Conservation (phyloP, 2,888 invertebrate species). For the Siphlonurus alternatus region DNA sequence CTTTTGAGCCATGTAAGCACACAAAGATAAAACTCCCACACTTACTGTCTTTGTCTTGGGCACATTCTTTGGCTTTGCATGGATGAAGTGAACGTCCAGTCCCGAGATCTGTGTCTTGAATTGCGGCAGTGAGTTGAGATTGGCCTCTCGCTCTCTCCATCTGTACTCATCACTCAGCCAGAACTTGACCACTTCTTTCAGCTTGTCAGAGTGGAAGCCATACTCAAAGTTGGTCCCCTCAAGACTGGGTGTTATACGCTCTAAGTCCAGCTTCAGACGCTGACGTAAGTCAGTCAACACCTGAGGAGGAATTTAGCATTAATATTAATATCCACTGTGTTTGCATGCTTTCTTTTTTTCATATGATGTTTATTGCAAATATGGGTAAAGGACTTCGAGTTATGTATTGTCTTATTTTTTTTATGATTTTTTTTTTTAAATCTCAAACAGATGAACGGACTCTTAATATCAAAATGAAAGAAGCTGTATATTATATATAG, state of each 20-base stretch:
- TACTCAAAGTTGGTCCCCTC: conserved; percentile 50
- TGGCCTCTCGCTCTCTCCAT: conserved; percentile 47
- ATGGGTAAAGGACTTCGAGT: too few species aligned
- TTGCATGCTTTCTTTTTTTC: too few species aligned
- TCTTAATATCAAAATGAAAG: too few species aligned
- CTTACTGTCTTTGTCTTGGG: conserved; percentile 20
- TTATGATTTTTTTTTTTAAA: too few species aligned
- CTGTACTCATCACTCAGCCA: conserved; percentile 59
- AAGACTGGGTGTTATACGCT: conserved; percentile 25
- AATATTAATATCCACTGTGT: too few species aligned
- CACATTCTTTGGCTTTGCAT: conserved; percentile 38
- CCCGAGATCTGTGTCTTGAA: conserved; percentile 60
- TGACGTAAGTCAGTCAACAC: conserved; percentile 40
- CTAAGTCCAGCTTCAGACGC: conserved; percentile 32
- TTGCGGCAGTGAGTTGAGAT: conserved; percentile 58
- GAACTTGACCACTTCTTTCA: conserved; percentile 49
- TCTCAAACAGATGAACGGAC: too few species aligned
- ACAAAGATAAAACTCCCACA: too few species aligned
- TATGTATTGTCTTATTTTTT: too few species aligned
- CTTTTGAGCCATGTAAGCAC: too few species aligned
- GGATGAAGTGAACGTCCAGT: conserved; percentile 57
- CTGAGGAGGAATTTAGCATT: conserved; percentile 23
- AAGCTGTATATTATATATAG: too few species aligned
- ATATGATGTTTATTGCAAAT: too few species aligned
- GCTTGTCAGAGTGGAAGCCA: conserved; percentile 57